Conservation (phyloP, 2,888 invertebrate species). For the Rhingia campestris region DNA sequence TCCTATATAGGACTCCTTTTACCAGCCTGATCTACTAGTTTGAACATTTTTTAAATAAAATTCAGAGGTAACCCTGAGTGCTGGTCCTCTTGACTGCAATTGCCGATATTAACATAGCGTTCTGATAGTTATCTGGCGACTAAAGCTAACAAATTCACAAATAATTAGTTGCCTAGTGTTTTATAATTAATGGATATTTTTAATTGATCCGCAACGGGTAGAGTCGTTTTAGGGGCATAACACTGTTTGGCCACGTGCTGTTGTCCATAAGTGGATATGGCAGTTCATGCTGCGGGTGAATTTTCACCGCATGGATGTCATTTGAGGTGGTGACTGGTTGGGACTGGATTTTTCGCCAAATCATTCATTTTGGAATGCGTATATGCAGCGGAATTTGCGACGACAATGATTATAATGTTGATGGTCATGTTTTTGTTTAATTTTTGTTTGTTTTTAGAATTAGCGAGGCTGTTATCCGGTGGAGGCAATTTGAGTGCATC, state of each 20-base stretch:
- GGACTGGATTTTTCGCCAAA: too few relatives aligned
- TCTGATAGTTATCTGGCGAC: constrained; percentile 9
- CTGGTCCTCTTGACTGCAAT: too few relatives aligned
- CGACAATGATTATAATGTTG: constrained; percentile 1
- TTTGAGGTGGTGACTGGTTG: neutral
- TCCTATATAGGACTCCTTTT: too few relatives aligned
- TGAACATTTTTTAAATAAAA: too few relatives aligned
- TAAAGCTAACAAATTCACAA: constrained; percentile 53
- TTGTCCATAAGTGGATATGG: neutral
- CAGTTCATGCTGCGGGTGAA: neutral
- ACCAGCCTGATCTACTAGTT: too few relatives aligned
- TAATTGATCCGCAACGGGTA: constrained; percentile 45
- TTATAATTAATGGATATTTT: constrained; percentile 59
- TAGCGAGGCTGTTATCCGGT: neutral
- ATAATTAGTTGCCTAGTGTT: constrained; percentile 57
- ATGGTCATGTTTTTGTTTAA: neutral
- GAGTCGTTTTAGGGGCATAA: neutral
- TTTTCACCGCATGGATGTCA: neutral
- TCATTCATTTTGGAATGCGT: neutral
- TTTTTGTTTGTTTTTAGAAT: neutral
- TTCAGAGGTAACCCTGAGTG: too few relatives aligned
- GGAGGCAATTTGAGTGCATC: neutral
- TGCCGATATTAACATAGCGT: too few relatives aligned
- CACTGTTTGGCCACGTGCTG: neutral
- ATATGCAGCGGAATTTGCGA: neutral